Evolutionary conservation across 2,888 invertebrate genomes (phyloP).

Genomic region (Thelaira solivaga): DNA sequence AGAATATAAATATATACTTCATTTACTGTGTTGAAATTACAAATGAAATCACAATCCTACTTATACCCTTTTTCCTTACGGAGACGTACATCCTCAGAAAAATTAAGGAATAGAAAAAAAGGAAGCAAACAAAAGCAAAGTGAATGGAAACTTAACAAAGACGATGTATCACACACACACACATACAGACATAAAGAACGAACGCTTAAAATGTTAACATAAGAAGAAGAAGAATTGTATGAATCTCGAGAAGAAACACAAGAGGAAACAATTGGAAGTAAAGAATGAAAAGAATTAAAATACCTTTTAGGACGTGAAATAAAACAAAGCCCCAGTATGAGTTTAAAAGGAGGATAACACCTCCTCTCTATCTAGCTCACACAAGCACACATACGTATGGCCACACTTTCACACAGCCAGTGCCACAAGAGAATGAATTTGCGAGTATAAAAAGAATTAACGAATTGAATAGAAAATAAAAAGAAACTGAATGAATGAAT

Average conservation of each 20-base stretch:
- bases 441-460: slow-evolving; percentile 9
- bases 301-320: slow-evolving; percentile 63
- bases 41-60: no score
- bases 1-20: no score
- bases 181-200: slow-evolving; percentile 32
- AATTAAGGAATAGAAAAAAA: no score
- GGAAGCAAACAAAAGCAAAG: slow-evolving; percentile 28
- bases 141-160: slow-evolving; percentile 51
- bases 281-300: slow-evolving; percentile 46
- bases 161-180: no score
- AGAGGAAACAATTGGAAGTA: slow-evolving; percentile 17
- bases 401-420: background rate
- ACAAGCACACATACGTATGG: background rate
- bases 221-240: slow-evolving; percentile 18
- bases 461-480: slow-evolving; percentile 36
- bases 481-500: slow-evolving; percentile 22
- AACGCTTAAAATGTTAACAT: slow-evolving; percentile 16
- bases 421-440: background rate
- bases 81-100: no score
- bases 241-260: slow-evolving; percentile 54
- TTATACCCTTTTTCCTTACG: no score
- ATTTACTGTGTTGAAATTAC: no score
- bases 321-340: slow-evolving; percentile 71
- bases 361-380: slow-evolving; percentile 1
- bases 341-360: slow-evolving; percentile 55